Base-by-base conservation (phyloP, 2,888 invertebrate genomes). In the Pristionchus mayeri region DNA sequence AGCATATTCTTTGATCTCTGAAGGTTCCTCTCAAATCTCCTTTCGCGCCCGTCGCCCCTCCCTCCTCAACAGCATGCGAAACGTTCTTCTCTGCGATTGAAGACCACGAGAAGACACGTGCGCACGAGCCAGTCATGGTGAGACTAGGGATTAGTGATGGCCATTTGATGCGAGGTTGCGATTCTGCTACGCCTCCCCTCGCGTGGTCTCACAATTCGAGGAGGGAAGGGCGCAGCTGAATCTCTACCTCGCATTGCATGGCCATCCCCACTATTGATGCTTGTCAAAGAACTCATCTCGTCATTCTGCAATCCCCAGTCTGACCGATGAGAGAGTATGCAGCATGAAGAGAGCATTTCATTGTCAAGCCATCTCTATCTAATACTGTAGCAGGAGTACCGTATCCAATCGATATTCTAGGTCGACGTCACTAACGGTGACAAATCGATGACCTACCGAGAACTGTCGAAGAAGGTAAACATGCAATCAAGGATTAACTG, bases 1-100 rank as follows among this genome's bases (percentile, higher is more conserved):
- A 27, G n/a, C n/a, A n/a, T n/a, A n/a, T n/a, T n/a, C n/a, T 44
- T 40, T 75, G 24, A 75, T 48, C 78, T 83, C 54, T 48, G n/a
- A 2, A 85, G 84, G 60, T 81, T 84, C n/a, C n/a, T n/a, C 57
- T 87, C 87, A 4, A 85, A 86, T 13, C 83, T 86, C 50, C 84
- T 86, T 13, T 89, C 86, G 71, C 84, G 89, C 18, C 82, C 87
- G 16, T 63, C 34, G 1, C 63, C 27, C 3, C 11, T 9, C 63
- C 63, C 30, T 34, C 63, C 16, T 30, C 30, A 16, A 63, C 63
- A n/a, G 34, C 18, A 11, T 4, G 13, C 13, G 34, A 63, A 1
- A 63, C 30, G 3, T 34, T 63, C 63, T 63, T 63, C 34, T 16
- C 9, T 30, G 63, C 63, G 4, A 63, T 63, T 34, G 63, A 63